Base-by-base conservation (phyloP, 30 jellyfish, hydroid and myxozoan genomes). In the Pelagia noctiluca region DNA sequence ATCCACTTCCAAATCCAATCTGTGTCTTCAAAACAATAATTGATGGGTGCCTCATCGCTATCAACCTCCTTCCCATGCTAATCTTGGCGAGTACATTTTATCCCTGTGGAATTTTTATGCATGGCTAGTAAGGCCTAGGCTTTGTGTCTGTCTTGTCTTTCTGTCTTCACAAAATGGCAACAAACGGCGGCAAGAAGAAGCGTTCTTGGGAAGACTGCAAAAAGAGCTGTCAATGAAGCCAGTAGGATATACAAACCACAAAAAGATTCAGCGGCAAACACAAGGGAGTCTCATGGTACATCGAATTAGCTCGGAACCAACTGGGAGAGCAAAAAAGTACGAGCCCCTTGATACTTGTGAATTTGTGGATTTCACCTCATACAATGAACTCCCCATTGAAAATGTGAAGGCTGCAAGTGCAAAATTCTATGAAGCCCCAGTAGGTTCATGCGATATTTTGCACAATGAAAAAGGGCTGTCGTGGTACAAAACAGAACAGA, bases 381-480 rank as follows among this genome's bases (percentile, higher is more conserved):
- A 57, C 63, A 36, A 78, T 61, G 21, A 35, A 35, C 7, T 54
- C 60, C 30, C 81, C 1, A 23, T 78, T 48, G 30, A 78, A 29
- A 78, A 78, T 57, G 48, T 78, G 30, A 78, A 78, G 34, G 62
- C 26, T 30, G 89, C 89, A 29, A 57, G 89, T 33, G 89, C 60
- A 70, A 26, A 22, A 47, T 78, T 28, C 47, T 57, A 78, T 63
- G 89, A 54, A 34, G 67, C 47, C 12, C 71, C 80, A 54, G 42
- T 32, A 2, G 91, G 91, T 65, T 81, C 91, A 64, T 83, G 93
- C 54, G 88, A 83, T 36, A 85, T 83, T 25, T 72, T 83, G 54
- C 24, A 16, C 32, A 53, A 87, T 50, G 88, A 70, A 52, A 70
- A 54, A 53, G 93, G 88, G 24, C 93, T 87, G 19, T 68, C 87